Evolutionary conservation across 2,797 vertebrate species (phyloP), one percentile per base, ranked within the genome.

Genomic region (Phoeniculus purpureus): DNA sequence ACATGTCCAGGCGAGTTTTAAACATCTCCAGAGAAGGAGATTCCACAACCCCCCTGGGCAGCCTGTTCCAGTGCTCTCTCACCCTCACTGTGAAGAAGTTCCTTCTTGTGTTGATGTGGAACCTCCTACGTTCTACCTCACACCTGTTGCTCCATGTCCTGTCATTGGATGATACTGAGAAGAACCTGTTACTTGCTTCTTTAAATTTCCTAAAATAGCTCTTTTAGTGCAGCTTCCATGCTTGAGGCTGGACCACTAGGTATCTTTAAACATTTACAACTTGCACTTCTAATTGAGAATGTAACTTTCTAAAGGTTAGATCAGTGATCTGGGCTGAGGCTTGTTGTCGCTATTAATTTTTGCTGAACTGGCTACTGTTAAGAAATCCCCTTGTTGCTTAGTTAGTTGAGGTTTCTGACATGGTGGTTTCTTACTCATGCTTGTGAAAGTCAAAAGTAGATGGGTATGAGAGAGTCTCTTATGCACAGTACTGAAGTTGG

Each of bases 381-480:
- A n/a, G 16, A 20, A 18, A 31, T 45, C 0, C 8, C 3, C 1
- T 2, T 43, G 3, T 17, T 34, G 15, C 29, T 51, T 15, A 7
- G 0, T 61, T 47, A 19, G 12, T 27, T 21, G 29, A 16, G 43
- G 43, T 14, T 43, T 16, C 13, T 14, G 15, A 27, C 3, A 1
- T 0, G 2, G 4, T 25, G 17, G 10, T 14, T 19, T 75, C 10
- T 23, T 26, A 13, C 51, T 51, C 7, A 6, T 10, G 11, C 18
- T 47, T 25, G 21, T 26, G 3, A 3, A 12, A 5, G 15, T 9
- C 29, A 23, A 1, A 48, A 12, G 12, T 22, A 19, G 5, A 0
- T 12, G 21, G 3, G 1, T 60, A 16, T 27, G 10, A 52, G 52
- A 54, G 16, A 4, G 3, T 26, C 4, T 0, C 50, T 58, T 23